These are phyloP conservation scores for Pseudococcus viburni DNA, from an alignment of 2,888 invertebrate genomes.

Conservation along the genomic window DNA sequence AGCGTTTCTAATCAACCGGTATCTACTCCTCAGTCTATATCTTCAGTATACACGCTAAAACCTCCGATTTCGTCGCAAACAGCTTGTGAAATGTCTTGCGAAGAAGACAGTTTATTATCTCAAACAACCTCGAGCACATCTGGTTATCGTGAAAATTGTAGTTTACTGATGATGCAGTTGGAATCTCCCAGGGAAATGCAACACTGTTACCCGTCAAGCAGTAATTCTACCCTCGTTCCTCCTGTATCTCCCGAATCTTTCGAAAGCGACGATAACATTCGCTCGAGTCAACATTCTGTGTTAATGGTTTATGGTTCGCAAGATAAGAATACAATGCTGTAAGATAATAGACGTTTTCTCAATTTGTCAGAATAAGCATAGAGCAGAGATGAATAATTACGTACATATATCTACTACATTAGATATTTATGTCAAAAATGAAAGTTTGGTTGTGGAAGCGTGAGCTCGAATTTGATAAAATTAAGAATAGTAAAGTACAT, in stretches of 20 bases:
- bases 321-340: constrained; percentile 89
- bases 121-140: constrained; percentile 73
- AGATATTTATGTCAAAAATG: too few species aligned
- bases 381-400: too few species aligned
- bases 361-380: too few species aligned
- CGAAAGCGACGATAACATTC: constrained; percentile 57
- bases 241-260: constrained; percentile 63
- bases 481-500: too few species aligned
- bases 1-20: constrained; percentile 48
- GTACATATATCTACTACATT: too few species aligned
- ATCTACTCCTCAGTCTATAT: constrained; percentile 8
- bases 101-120: constrained; percentile 69
- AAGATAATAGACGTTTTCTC: neutral
- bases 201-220: constrained; percentile 59
- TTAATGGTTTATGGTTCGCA: constrained; percentile 84
- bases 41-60: constrained; percentile 20
- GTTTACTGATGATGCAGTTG: constrained; percentile 76
- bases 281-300: constrained; percentile 78
- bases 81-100: constrained; percentile 67
- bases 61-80: constrained; percentile 50
- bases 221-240: constrained; percentile 63
- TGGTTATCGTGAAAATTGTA: constrained; percentile 74
- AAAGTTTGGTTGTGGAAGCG: too few species aligned
- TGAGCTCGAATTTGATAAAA: too few species aligned
- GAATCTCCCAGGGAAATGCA: constrained; percentile 67